These are phyloP conservation scores for Thinocorus orbignyianus DNA, from an alignment of 2,113 vertebrate species.

Conservation along the genomic window DNA sequence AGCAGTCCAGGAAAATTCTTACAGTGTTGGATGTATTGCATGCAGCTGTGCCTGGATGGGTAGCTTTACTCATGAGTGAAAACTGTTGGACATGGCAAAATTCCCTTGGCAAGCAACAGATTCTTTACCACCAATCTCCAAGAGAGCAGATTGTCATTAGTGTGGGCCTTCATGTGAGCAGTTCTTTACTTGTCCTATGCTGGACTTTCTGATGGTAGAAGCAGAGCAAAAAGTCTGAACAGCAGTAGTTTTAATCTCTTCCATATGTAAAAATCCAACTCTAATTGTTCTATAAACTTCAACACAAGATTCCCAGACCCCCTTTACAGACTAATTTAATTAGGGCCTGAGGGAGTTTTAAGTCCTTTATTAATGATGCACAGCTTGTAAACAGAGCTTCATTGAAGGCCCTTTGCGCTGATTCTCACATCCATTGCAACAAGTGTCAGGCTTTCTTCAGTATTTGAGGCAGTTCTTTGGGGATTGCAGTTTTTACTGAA, in stretches of 20 bases:
- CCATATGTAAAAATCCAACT: neutral
- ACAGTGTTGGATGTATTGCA: neutral
- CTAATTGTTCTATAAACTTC: neutral
- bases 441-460: neutral
- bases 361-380: neutral
- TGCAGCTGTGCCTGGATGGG: conserved; percentile 33
- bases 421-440: neutral
- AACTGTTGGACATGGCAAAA: neutral
- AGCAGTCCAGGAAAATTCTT: conserved; percentile 48
- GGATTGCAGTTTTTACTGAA: neutral
- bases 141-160: neutral
- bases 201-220: neutral
- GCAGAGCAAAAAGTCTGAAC: neutral
- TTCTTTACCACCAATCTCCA: neutral
- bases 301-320: neutral
- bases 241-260: neutral
- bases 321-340: neutral
- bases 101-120: neutral
- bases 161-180: neutral
- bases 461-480: neutral
- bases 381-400: neutral
- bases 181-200: neutral
- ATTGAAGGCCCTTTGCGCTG: neutral
- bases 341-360: neutral
- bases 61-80: neutral